Percentiles rank a stretch among this genome's conserved stretches.
These are phyloP conservation scores for Eupithecia exiguata DNA, from an alignment of 2,888 invertebrate species.

Conservation along the genomic window DNA sequence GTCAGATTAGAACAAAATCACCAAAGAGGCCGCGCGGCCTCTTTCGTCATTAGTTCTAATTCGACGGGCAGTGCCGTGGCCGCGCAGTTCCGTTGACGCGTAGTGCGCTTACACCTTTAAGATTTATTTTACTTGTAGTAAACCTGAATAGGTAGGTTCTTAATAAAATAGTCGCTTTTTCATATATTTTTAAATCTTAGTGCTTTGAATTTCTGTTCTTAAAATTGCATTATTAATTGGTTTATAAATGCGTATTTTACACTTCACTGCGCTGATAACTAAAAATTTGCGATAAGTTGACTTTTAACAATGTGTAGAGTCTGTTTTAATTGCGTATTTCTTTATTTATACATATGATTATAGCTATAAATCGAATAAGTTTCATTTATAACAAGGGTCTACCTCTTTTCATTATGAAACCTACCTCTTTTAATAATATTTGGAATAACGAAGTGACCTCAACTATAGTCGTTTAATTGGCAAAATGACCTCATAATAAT, in stretches of 20 bases:
- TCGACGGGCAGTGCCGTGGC: no score
- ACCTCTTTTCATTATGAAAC: slow-evolving; percentile 39
- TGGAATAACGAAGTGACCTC: slow-evolving; percentile 41
- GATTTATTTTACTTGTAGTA: not conserved
- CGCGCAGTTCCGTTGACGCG: no score
- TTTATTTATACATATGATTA: not conserved
- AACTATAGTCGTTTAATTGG: slow-evolving; percentile 38
- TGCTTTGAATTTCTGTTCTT: not conserved
- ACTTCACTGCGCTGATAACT: not conserved
- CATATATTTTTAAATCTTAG: not conserved
- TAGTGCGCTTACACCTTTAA: no score
- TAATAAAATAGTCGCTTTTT: not conserved
- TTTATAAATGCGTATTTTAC: not conserved
- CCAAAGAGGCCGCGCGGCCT: no score
- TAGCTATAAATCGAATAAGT: not conserved
- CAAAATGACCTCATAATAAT: slow-evolving; percentile 36
- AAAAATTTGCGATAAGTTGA: not conserved
- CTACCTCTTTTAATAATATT: slow-evolving; percentile 41
- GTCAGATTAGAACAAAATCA: no score
- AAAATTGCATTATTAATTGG: not conserved
- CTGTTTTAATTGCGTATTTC: not conserved
- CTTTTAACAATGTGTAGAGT: not conserved
- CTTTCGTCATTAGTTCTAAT: no score
- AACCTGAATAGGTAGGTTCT: slow-evolving; percentile 2
- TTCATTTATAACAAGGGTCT: slow-evolving; percentile 29